Evolutionary conservation across 2,888 invertebrate genomes (phyloP).

Genomic region (Hypercompe scribonia): DNA sequence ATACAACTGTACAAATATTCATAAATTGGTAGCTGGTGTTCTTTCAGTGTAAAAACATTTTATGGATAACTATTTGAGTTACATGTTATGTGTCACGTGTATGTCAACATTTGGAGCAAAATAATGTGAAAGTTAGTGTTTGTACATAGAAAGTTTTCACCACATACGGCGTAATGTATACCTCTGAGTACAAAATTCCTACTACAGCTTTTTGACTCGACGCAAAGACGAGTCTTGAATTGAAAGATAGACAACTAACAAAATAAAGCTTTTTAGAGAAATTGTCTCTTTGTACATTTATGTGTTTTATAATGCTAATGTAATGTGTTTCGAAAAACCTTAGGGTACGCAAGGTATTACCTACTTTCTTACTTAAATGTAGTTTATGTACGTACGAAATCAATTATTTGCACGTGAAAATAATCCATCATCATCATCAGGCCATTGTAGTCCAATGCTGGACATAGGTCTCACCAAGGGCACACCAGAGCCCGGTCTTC

Average conservation of each 20-base stretch:
- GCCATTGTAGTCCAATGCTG: too few species aligned
- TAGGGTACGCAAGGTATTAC: neutral
- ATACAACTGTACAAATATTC: conserved; percentile 1
- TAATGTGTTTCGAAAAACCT: neutral
- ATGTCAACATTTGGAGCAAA: too few species aligned
- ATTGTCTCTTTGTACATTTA: neutral
- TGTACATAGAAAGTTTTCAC: neutral
- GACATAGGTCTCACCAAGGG: too few species aligned
- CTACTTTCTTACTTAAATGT: neutral
- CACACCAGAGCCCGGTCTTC: too few species aligned
- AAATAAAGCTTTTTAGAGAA: neutral
- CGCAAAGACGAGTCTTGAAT: neutral
- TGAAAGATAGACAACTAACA: neutral
- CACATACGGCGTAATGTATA: neutral
- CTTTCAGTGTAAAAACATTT: too few species aligned
- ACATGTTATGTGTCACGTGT: neutral
- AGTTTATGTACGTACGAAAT: too few species aligned
- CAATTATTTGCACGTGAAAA: too few species aligned
- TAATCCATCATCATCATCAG: too few species aligned
- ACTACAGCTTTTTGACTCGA: neutral
- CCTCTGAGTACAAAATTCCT: neutral
- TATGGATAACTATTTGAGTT: neutral
- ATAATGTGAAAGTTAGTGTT: neutral
- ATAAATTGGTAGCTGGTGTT: neutral
- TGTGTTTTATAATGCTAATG: neutral